A percentile compares a stretch with the other conserved stretches of the same genome.
These are phyloP conservation scores for Tetragonula carbonaria DNA, from an alignment of 2,888 invertebrate genomes.

Conservation along the genomic window DNA sequence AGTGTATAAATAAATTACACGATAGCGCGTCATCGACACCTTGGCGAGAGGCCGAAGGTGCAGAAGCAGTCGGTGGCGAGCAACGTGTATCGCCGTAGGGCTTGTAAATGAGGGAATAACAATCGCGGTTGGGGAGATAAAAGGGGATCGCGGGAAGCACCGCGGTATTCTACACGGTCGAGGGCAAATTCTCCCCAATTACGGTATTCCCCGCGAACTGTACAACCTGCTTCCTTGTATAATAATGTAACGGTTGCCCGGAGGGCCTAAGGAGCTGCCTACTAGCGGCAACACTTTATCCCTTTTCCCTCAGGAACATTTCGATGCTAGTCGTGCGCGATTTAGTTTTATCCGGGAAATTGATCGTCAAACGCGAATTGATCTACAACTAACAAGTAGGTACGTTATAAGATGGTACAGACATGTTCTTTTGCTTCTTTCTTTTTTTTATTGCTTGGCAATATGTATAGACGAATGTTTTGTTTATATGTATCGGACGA, in stretches of 20 bases:
- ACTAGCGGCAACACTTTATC: conserved; percentile 43
- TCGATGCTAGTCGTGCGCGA: conserved; percentile 31
- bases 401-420: not conserved
- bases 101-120: conserved; percentile 77
- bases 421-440: too few species aligned
- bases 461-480: too few species aligned
- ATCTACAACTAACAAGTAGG: not conserved
- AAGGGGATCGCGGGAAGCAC: conserved; percentile 32
- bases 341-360: conserved; percentile 33
- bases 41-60: conserved; percentile 35
- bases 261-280: conserved; percentile 41
- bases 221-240: conserved; percentile 61
- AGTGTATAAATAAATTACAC: conserved; percentile 76
- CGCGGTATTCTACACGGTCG: conserved; percentile 62
- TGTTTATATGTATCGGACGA: too few species aligned
- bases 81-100: conserved; percentile 65
- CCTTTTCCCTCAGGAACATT: conserved; percentile 41
- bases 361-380: not conserved
- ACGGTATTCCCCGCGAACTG: conserved; percentile 70
- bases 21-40: conserved; percentile 47
- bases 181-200: conserved; percentile 75
- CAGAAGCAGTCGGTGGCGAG: conserved; percentile 28
- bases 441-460: not conserved
- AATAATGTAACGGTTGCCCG: conserved; percentile 60
- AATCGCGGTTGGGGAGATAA: conserved; percentile 65